A percentile compares a stretch with the other conserved stretches of the same genome.
Conservation (phyloP, 2,888 invertebrate species). For the Cephus pulcher region DNA sequence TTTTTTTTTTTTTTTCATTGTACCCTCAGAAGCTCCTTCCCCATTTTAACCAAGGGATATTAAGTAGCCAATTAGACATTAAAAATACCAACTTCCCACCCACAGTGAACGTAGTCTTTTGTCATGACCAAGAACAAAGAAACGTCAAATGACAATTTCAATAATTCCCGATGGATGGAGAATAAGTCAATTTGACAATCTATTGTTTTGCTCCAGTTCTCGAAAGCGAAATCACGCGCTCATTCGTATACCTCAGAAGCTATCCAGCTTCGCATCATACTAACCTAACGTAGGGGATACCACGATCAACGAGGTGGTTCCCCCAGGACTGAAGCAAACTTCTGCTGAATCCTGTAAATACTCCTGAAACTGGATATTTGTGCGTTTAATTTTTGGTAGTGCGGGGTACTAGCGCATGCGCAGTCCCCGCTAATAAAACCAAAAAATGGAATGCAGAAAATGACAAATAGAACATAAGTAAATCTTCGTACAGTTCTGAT, state of each 20-base stretch:
- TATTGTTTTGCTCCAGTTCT: conserved; percentile 7
- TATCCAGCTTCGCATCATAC: conserved; percentile 28
- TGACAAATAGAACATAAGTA: neutral
- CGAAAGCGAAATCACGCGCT: conserved; percentile 6
- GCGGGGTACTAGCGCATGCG: conserved; percentile 35
- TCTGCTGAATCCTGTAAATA: conserved; percentile 38
- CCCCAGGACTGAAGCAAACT: conserved; percentile 38
- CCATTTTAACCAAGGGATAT: neutral
- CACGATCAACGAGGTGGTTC: conserved; percentile 50
- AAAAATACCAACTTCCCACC: neutral
- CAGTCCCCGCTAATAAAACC: conserved; percentile 25
- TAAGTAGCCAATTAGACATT: neutral
- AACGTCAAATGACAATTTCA: neutral
- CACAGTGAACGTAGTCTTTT: neutral
- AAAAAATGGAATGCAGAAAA: neutral
- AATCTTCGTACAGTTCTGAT: no score
- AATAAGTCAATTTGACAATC: neutral
- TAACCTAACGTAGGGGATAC: conserved; percentile 49
- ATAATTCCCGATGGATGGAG: neutral
- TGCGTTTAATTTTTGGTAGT: conserved; percentile 44
- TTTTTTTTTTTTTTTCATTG: conserved; percentile 4
- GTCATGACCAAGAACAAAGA: neutral
- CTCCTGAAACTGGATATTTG: conserved; percentile 41
- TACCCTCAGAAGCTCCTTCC: neutral
- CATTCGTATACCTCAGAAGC: conserved; percentile 3